Conservation (phyloP, 2,888 invertebrate species). For the Alitta virens region DNA sequence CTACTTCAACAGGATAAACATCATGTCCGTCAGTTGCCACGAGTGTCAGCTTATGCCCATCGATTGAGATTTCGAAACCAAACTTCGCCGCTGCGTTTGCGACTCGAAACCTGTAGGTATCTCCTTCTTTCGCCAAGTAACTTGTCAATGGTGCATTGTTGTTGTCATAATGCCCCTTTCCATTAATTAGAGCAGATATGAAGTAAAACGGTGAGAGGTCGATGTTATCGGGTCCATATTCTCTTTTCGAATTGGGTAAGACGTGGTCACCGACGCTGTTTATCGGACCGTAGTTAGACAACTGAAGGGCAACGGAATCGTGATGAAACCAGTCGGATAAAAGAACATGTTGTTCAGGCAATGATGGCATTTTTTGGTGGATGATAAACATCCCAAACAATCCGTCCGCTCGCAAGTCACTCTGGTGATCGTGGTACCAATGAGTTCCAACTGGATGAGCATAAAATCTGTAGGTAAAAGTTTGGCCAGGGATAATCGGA, state of each 20-base stretch:
- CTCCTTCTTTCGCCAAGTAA: slow-evolving; percentile 2
- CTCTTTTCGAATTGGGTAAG: background rate
- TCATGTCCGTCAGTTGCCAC: slow-evolving; percentile 38
- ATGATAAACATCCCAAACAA: background rate
- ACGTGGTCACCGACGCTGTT: background rate
- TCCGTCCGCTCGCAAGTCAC: background rate
- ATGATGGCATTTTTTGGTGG: background rate
- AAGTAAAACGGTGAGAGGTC: background rate
- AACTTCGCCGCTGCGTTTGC: slow-evolving; percentile 32
- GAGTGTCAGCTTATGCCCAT: slow-evolving; percentile 33
- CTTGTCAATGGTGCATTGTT: slow-evolving; percentile 3
- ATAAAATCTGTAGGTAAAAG: slow-evolving; percentile 6
- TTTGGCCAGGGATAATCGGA: background rate
- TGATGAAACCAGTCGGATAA: too few species aligned
- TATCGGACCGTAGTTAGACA: too few species aligned
- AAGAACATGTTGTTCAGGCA: background rate
- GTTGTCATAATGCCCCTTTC: slow-evolving; percentile 29
- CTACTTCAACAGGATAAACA: slow-evolving; percentile 30
- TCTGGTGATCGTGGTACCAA: background rate
- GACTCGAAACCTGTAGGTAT: slow-evolving; percentile 34
- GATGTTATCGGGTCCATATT: too few species aligned
- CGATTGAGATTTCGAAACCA: slow-evolving; percentile 36
- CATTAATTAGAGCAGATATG: slow-evolving; percentile 26
- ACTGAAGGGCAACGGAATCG: too few species aligned
- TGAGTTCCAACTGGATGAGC: background rate